Percentiles rank a stretch among this genome's conserved stretches.
Conservation (phyloP, 2,888 invertebrate species). For the Abscondita cerata region DNA sequence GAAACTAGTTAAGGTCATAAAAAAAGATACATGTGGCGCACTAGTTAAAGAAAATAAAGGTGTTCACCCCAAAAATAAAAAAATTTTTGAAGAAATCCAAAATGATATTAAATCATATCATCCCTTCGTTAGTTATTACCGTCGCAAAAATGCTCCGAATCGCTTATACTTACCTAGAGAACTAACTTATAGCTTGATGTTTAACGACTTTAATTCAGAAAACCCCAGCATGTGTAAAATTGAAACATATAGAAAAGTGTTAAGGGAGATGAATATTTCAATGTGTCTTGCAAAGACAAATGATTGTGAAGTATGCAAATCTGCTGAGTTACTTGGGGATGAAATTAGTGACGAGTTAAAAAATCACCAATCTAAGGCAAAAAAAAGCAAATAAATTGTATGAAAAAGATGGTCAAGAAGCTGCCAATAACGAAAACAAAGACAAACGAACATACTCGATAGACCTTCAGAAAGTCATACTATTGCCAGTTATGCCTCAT, state of each 20-base stretch:
- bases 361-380: too few species aligned
- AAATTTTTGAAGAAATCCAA: background rate
- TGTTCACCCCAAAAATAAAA: background rate
- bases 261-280: slow-evolving; percentile 12
- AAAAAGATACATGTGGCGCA: background rate
- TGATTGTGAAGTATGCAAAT: too few species aligned
- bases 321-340: too few species aligned
- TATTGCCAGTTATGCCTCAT: background rate
- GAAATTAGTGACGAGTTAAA: too few species aligned
- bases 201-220: slow-evolving; percentile 9
- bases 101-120: slow-evolving; percentile 9
- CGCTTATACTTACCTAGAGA: slow-evolving; percentile 12
- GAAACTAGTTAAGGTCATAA: background rate
- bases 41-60: background rate
- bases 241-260: slow-evolving; percentile 8
- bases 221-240: slow-evolving; percentile 5
- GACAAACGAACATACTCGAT: background rate
- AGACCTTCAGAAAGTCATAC: background rate
- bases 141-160: slow-evolving; percentile 11
- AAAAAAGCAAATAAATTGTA: too few species aligned
- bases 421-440: too few species aligned
- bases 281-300: too few species aligned
- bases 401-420: too few species aligned
- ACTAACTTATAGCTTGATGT: slow-evolving; percentile 6
- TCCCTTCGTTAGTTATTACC: slow-evolving; percentile 17